phyloP scores from a whole-genome alignment of 1,140 invertebrate species.

The Drosophila repletoides region DNA sequence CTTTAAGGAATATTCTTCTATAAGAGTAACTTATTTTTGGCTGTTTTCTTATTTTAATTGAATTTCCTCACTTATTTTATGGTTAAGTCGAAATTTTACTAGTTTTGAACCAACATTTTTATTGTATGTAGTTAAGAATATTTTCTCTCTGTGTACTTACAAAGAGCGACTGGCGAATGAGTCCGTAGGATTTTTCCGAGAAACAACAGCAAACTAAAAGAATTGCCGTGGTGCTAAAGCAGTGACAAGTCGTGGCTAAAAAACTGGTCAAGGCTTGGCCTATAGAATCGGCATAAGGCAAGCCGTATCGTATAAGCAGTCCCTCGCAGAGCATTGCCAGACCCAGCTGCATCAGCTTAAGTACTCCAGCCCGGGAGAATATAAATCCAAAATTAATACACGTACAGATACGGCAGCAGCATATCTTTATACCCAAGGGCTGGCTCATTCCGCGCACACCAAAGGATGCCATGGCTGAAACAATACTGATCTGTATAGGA shows the following conservation, averaged over 20 bases:
- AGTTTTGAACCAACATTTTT: no score
- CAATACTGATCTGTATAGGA: no score
- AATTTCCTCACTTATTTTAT: no score
- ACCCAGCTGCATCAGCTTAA: constrained; percentile 90
- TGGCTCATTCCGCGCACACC: constrained; percentile 71
- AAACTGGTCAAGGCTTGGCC: constrained; percentile 89
- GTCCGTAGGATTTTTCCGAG: constrained; percentile 88
- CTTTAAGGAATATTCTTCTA: no score
- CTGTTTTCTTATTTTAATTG: no score
- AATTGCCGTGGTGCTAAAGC: constrained; percentile 88
- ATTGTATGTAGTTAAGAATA: no score
- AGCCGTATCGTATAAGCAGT: constrained; percentile 88
- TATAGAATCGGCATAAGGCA: constrained; percentile 86
- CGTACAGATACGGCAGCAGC: constrained; percentile 89
- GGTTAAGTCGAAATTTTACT: no score
- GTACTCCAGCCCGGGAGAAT: constrained; percentile 86
- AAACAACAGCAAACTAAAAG: constrained; percentile 89
- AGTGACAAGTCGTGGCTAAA: constrained; percentile 88
- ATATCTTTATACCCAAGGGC: constrained; percentile 85
- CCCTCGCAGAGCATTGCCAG: constrained; percentile 90
- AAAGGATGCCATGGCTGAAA: constrained; percentile 58
- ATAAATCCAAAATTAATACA: constrained; percentile 90
- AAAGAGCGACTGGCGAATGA: constrained; percentile 90
- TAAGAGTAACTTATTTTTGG: no score
- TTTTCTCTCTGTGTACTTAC: constrained; percentile 84